Conservation (phyloP, 1,140 invertebrate genomes). For the Ericerus pela region DNA sequence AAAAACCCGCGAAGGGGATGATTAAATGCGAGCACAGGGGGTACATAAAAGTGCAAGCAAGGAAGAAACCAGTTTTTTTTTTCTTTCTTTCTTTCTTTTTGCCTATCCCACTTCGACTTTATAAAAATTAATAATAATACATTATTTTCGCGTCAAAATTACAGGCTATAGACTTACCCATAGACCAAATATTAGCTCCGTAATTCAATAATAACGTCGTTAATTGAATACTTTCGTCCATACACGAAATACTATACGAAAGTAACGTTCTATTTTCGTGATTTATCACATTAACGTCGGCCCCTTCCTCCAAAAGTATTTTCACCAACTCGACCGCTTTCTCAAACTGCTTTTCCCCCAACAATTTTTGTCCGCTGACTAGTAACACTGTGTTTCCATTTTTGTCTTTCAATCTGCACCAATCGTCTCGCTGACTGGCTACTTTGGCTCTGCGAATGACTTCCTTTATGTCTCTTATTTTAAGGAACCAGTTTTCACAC, state of each 20-base stretch:
- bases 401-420: slow-evolving; percentile 25
- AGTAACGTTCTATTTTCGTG: slow-evolving; percentile 26
- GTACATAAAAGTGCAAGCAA: too few species aligned
- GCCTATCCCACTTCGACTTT: too few species aligned
- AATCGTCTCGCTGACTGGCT: neutral
- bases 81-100: too few species aligned
- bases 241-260: slow-evolving; percentile 28
- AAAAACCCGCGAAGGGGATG: too few species aligned
- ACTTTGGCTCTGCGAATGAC: neutral
- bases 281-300: slow-evolving; percentile 26
- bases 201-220: slow-evolving; percentile 28
- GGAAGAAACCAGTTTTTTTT: too few species aligned
- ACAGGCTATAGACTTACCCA: slow-evolving; percentile 18
- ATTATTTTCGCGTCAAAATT: too few species aligned
- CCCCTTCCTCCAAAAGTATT: slow-evolving; percentile 26
- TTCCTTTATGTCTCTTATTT: neutral
- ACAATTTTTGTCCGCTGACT: slow-evolving; percentile 24
- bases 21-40: too few species aligned
- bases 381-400: slow-evolving; percentile 34
- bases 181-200: slow-evolving; percentile 28
- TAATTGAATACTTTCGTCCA: slow-evolving; percentile 27
- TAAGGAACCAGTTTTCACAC: neutral
- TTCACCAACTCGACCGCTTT: slow-evolving; percentile 23
- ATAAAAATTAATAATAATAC: too few species aligned
- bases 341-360: slow-evolving; percentile 25